Conservation (phyloP, 2,797 vertebrate genomes). For the Bryconaethiops microstoma region DNA sequence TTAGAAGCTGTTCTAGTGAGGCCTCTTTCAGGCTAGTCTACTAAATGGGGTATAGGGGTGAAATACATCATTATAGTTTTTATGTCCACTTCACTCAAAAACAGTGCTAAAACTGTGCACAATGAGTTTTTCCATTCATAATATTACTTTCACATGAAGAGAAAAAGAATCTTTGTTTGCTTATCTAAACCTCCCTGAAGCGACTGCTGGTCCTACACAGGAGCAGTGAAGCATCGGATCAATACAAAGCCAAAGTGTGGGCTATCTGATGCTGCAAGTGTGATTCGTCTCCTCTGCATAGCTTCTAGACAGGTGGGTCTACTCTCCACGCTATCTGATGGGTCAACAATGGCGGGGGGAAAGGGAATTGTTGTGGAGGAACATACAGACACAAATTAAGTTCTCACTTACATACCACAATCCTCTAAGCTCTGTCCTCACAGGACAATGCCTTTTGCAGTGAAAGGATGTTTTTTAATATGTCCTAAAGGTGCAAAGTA, state of each 20-base stretch:
- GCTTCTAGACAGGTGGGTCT: constrained; percentile 79
- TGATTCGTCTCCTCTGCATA: constrained; percentile 81
- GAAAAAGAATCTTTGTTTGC: constrained; percentile 73
- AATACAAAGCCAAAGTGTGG: constrained; percentile 79
- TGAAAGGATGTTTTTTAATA: constrained; percentile 48
- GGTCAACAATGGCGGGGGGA: constrained; percentile 71
- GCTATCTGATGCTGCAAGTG: constrained; percentile 81
- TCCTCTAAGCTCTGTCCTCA: constrained; percentile 61
- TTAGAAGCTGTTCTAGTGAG: not conserved
- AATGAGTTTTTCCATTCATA: constrained; percentile 59
- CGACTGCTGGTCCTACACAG: constrained; percentile 78
- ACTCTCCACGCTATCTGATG: constrained; percentile 76
- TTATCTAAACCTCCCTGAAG: constrained; percentile 79
- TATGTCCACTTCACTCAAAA: not conserved
- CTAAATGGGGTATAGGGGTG: not conserved
- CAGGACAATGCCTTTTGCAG: constrained; percentile 62
- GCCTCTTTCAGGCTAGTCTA: not conserved
- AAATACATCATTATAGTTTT: not conserved
- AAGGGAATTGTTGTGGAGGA: constrained; percentile 64
- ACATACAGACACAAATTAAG: constrained; percentile 75
- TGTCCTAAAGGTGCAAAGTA: constrained; percentile 42
- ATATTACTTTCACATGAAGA: constrained; percentile 61
- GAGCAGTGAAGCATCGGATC: constrained; percentile 79
- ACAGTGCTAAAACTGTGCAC: not conserved
- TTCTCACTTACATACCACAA: constrained; percentile 73